These are phyloP conservation scores for Drosophila parabipectinata DNA, from an alignment of 1,140 invertebrate genomes.

Conservation along the genomic window DNA sequence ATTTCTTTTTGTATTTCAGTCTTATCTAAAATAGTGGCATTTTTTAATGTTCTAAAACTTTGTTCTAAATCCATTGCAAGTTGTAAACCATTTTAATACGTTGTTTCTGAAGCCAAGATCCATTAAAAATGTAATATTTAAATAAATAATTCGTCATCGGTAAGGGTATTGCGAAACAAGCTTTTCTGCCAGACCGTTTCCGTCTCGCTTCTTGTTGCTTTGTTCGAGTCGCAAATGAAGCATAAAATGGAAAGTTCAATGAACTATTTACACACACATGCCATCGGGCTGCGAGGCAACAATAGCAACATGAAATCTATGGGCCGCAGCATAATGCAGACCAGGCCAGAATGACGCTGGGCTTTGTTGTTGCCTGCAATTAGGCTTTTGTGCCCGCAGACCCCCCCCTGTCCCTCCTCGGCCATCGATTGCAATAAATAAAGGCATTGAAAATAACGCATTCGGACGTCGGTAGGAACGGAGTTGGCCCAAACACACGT, in stretches of 20 bases:
- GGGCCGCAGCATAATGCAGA: slow-evolving; percentile 45
- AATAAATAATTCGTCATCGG: background rate
- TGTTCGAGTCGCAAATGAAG: slow-evolving; percentile 70
- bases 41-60: no score
- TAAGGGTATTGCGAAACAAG: slow-evolving; percentile 10
- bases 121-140: background rate
- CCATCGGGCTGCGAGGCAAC: background rate
- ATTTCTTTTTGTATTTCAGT: no score
- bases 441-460: slow-evolving; percentile 57
- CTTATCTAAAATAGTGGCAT: no score
- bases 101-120: no score
- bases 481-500: slow-evolving; percentile 30
- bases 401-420: background rate
- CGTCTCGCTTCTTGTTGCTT: slow-evolving; percentile 37
- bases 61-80: no score
- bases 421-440: slow-evolving; percentile 70
- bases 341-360: slow-evolving; percentile 57
- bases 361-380: slow-evolving; percentile 51
- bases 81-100: no score
- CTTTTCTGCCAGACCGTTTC: slow-evolving; percentile 1
- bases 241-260: slow-evolving; percentile 66
- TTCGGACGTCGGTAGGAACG: slow-evolving; percentile 5
- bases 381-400: slow-evolving; percentile 48
- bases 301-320: slow-evolving; percentile 29
- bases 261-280: slow-evolving; percentile 73